Evolutionary conservation across 2,888 invertebrate genomes (phyloP).

Genomic region (Branchellion lobata): DNA sequence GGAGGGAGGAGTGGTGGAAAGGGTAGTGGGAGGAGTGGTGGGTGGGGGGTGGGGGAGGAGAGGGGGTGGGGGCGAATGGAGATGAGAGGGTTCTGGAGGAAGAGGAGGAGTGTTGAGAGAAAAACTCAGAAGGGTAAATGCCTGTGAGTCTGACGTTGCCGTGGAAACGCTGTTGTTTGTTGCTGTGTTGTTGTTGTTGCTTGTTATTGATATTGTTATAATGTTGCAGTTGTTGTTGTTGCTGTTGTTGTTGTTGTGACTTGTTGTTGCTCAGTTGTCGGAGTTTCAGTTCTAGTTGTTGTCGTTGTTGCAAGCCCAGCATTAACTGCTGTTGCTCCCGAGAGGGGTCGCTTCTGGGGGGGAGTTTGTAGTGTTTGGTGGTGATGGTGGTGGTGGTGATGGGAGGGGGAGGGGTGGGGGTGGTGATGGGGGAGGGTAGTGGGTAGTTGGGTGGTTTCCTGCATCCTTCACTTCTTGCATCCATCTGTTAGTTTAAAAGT

Average conservation of each 20-base stretch:
- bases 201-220: neutral
- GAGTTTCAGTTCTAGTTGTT: constrained; percentile 1
- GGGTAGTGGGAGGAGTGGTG: too few relatives aligned
- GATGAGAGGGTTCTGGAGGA: too few relatives aligned
- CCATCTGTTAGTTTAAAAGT: too few relatives aligned
- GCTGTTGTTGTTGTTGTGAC: constrained; percentile 11
- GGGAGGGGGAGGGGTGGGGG: neutral
- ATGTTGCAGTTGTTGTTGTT: constrained; percentile 4
- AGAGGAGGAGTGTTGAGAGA: neutral
- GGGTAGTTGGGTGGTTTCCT: neutral
- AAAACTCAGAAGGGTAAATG: constrained; percentile 29
- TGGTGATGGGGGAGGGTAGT: neutral
- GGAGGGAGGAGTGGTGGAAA: too few relatives aligned
- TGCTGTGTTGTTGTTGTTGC: constrained; percentile 17
- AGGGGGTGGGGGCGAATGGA: too few relatives aligned
- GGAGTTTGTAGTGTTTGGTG: constrained; percentile 28
- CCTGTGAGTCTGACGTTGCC: constrained; percentile 13
- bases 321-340: neutral
- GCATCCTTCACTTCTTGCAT: neutral
- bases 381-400: constrained; percentile 39
- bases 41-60: too few relatives aligned
- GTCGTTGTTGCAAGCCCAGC: neutral
- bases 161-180: neutral
- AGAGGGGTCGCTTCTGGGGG: neutral
- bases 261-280: neutral